A percentile compares a stretch with the other conserved stretches of the same genome.
Conservation (phyloP, 2,113 vertebrate genomes). For the Colius striatus region DNA sequence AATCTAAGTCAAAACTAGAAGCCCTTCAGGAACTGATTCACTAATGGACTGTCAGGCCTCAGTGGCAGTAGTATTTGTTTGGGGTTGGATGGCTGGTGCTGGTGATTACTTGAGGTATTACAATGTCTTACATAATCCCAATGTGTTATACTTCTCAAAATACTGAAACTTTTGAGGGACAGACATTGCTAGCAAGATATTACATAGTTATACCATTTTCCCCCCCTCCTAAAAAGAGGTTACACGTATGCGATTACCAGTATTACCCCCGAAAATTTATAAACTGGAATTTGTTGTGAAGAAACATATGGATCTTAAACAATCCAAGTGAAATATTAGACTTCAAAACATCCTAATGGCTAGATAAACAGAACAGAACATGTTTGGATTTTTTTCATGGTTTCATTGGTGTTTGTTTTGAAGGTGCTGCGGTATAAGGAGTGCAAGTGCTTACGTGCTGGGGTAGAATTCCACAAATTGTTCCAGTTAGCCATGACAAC, state of each 20-base stretch:
- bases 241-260: not conserved
- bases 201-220: not conserved
- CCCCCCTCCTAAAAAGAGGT: not conserved
- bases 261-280: not conserved
- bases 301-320: not conserved
- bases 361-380: not conserved
- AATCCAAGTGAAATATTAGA: not conserved
- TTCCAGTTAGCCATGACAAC: not conserved
- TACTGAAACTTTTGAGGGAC: not conserved
- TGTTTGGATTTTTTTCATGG: accelerated
- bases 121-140: too few species aligned
- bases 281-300: not conserved
- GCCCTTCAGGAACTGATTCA: not conserved
- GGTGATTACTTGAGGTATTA: not conserved
- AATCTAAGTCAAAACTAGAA: not conserved
- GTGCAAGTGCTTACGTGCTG: not conserved
- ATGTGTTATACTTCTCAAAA: not conserved
- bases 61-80: not conserved
- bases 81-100: not conserved
- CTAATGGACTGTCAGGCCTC: not conserved
- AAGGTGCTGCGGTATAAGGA: not conserved
- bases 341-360: not conserved
- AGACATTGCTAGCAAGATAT: not conserved
- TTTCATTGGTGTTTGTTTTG: not conserved
- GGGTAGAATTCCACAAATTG: not conserved